Conservation (phyloP, 2,113 vertebrate species). For the Zootoca vivipara region DNA sequence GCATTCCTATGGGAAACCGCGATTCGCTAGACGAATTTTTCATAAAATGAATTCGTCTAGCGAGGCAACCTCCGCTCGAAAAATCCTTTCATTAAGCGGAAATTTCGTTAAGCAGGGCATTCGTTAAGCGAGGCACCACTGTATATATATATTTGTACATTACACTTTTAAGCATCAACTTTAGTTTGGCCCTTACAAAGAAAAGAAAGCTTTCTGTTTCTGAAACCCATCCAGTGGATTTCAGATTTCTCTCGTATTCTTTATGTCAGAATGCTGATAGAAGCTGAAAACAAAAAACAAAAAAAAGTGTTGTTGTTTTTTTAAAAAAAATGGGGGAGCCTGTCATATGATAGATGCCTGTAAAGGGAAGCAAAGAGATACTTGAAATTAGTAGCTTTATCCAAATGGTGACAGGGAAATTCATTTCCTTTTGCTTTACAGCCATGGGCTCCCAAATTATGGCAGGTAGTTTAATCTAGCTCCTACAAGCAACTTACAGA, state of each 20-base stretch:
- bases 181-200: not conserved
- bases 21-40: too few relatives aligned
- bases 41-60: too few relatives aligned
- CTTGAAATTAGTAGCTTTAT: not conserved
- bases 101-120: too few relatives aligned
- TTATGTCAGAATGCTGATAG: not conserved
- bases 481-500: constrained; percentile 26
- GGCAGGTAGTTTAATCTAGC: not conserved
- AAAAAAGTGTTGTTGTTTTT: not conserved
- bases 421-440: constrained; percentile 23
- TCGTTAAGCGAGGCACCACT: too few relatives aligned
- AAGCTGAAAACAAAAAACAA: constrained; percentile 9
- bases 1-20: too few relatives aligned
- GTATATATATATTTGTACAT: not conserved
- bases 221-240: not conserved
- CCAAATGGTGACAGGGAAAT: not conserved
- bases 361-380: not conserved
- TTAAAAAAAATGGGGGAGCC: not conserved
- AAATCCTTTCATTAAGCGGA: too few relatives aligned
- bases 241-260: not conserved
- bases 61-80: too few relatives aligned
- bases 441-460: not conserved
- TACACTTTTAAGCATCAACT: not conserved
- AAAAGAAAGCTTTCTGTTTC: not conserved
- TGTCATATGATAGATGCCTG: not conserved